These are phyloP conservation scores for Ooceraea biroi DNA, from an alignment of 1,140 invertebrate species.

Conservation along the genomic window DNA sequence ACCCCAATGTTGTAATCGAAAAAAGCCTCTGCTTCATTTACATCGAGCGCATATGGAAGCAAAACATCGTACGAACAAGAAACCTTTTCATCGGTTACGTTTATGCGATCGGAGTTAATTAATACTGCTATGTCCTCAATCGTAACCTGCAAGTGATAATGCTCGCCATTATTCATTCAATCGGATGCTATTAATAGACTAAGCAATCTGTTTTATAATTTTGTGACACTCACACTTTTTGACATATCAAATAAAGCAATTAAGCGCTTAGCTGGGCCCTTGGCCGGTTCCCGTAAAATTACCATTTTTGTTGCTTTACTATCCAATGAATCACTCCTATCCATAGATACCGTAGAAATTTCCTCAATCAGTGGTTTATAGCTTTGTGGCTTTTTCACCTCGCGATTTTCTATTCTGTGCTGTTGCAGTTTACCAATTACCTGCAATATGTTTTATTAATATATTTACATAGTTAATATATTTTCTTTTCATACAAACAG, in stretches of 20 bases:
- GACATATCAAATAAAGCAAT: slow-evolving; percentile 88
- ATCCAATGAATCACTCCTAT: not conserved
- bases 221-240: slow-evolving; percentile 82
- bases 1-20: slow-evolving; percentile 89
- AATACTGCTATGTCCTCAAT: slow-evolving; percentile 88
- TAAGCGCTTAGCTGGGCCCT: slow-evolving; percentile 84
- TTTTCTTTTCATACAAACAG: slow-evolving; percentile 2
- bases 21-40: slow-evolving; percentile 87
- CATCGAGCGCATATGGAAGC: slow-evolving; percentile 88
- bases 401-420: slow-evolving; percentile 90
- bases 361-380: slow-evolving; percentile 87
- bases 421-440: slow-evolving; percentile 90
- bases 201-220: slow-evolving; percentile 40
- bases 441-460: slow-evolving; percentile 61
- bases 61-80: slow-evolving; percentile 90
- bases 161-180: not conserved
- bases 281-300: slow-evolving; percentile 84
- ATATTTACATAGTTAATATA: not conserved
- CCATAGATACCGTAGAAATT: slow-evolving; percentile 78
- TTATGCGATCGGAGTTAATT: slow-evolving; percentile 90
- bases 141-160: slow-evolving; percentile 86
- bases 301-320: slow-evolving; percentile 68
- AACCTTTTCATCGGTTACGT: slow-evolving; percentile 88
- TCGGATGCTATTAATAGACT: not conserved
- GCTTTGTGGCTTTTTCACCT: slow-evolving; percentile 82